Base-by-base conservation (phyloP, 2,888 invertebrate genomes). In the Morpho deidamia region DNA sequence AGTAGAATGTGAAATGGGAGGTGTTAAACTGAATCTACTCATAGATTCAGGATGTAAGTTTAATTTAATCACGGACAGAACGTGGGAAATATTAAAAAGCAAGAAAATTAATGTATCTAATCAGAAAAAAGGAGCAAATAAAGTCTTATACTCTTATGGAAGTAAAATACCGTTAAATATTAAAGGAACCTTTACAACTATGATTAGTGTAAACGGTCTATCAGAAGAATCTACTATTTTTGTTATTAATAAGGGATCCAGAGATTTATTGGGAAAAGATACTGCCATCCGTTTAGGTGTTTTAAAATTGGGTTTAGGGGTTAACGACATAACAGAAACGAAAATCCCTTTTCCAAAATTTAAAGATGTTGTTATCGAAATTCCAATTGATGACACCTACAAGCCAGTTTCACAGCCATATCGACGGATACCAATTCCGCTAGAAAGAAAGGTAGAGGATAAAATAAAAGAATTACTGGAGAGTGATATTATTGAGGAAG, bases 401-500 rank as follows among this genome's bases (percentile, higher is more conserved):
- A 60, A 56, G 43, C 66, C 65, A 3, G 51, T 64, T 2, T 39
- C 46, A 34, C 66, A 65, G 40, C 60, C 62, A 8, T 61, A 51
- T 14, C 38, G 61, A 4, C 37, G 63, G 38, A 50, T 64, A 5
- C 61, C 61, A 0, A 60, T 63, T 7, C 62, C 62, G 1, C 8
- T 67, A 2, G 58, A 63, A 48, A 43, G 49, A 23, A 64, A 63
- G 51, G 44, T 66, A 1, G 39, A 58, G 10, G n/a, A n/a, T 64
- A 66, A 57, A 59, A 63, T 1, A 11, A 63, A 9, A 62, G 64
- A 40, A 32, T 67, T 9, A 8, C 62, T 1, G 34, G 9, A 64
- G 0, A 23, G 3, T 1, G 65, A 67, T 23, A 67, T 67, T 7
- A 66, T 67, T 9, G 65, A 67, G 48, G 52, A 53, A 32, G 64